A percentile compares a stretch with the other conserved stretches of the same genome.
Conservation (phyloP, 64 coral and sea anemone genomes). For the Porites lutea region DNA sequence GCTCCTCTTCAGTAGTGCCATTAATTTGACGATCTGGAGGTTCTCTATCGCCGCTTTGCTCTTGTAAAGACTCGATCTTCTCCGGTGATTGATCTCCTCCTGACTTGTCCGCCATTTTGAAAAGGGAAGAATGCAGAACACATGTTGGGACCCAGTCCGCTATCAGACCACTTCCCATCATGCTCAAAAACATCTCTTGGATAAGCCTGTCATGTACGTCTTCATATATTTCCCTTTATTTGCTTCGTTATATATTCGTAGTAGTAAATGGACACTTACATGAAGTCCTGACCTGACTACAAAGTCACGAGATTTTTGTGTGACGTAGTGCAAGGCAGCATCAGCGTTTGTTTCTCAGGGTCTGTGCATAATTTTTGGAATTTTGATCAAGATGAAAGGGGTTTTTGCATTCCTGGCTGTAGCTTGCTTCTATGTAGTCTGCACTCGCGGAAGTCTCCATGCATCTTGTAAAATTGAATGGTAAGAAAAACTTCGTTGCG, state of each 20-base stretch:
- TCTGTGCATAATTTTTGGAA: background rate
- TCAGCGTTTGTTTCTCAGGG: background rate
- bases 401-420: background rate
- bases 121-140: background rate
- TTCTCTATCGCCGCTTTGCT: background rate
- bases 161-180: conserved; percentile 23
- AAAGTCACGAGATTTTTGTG: background rate
- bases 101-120: conserved; percentile 53
- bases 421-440: background rate
- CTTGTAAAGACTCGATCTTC: background rate
- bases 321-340: background rate
- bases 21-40: background rate
- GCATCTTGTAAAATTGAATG: conserved; percentile 86
- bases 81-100: background rate
- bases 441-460: conserved; percentile 33
- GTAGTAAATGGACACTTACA: too few relatives aligned
- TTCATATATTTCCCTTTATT: too few relatives aligned
- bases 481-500: conserved; percentile 21
- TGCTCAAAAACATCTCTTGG: background rate
- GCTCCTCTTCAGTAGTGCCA: conserved; percentile 1
- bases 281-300: too few relatives aligned
- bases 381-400: background rate
- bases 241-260: too few relatives aligned
- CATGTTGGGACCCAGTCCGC: background rate
- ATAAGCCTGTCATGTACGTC: too few relatives aligned